A percentile compares a stretch with the other conserved stretches of the same genome.
These are phyloP conservation scores for Phrynocephalus versicolor DNA, from an alignment of 2,113 vertebrate species.

Conservation along the genomic window DNA sequence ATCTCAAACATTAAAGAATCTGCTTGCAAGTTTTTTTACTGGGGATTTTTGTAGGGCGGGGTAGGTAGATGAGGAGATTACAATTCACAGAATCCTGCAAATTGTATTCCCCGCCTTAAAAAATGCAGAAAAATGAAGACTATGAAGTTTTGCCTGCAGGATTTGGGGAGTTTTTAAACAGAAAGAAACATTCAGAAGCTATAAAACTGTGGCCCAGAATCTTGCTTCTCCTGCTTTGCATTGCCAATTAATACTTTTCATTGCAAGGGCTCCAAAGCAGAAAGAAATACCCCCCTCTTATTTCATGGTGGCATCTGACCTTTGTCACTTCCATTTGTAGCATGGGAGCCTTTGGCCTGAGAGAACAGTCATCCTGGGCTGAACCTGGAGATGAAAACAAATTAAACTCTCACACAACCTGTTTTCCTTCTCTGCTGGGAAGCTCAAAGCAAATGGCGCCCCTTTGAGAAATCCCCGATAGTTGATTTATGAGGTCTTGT, in stretches of 20 bases:
- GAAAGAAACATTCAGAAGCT: background rate
- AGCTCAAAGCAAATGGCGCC: conserved; percentile 20
- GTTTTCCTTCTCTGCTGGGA: conserved; percentile 23
- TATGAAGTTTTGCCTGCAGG: too few species aligned
- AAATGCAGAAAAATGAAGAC: too few species aligned
- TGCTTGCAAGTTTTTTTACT: too few species aligned
- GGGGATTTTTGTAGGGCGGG: too few species aligned
- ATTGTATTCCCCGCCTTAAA: too few species aligned
- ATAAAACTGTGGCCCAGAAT: too few species aligned
- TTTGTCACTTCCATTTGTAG: background rate
- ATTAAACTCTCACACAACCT: background rate
- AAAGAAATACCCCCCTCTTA: background rate
- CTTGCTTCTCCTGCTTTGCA: too few species aligned
- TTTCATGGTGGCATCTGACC: background rate
- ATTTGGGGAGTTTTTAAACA: too few species aligned
- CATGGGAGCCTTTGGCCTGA: background rate
- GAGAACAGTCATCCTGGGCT: background rate
- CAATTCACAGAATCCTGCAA: background rate
- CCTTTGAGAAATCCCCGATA: background rate
- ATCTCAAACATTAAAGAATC: too few species aligned
- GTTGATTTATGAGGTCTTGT: conserved; percentile 14
- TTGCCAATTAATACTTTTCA: too few species aligned
- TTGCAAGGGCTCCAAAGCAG: too few species aligned
- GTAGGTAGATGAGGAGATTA: too few species aligned
- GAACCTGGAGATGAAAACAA: conserved; percentile 17